Base-by-base conservation (phyloP, 2,888 invertebrate species). In the Andrena bicolor region DNA sequence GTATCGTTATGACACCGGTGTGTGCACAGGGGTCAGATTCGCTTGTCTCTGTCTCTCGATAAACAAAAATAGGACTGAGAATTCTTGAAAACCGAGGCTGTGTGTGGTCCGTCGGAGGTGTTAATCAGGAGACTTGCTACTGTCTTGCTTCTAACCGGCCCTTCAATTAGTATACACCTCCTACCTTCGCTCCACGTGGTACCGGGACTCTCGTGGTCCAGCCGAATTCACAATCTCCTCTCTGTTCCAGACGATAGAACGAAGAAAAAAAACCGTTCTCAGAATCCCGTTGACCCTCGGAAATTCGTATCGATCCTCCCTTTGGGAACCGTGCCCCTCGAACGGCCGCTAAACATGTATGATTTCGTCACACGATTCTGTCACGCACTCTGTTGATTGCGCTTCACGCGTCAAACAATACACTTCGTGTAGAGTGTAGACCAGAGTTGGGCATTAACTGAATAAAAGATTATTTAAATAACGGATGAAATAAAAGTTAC, bases 141-240 rank as follows among this genome's bases (percentile, higher is more conserved):
- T 91, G 92, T 92, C 88, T 91, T 90, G 88, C 88, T 89, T 87
- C 83, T 89, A 87, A 90, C 90, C 90, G 91, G 90, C 91, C 91
- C 92, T 92, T 93, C 94, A 94, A 94, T 94, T 93, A 93, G 93
- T 93, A 92, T 91, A 90, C 91, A 90, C 87, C 86, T 80, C 82
- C 86, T 83, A 80, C 88, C 85, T 82, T 88, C 85, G 63, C 71
- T 76, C 63, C 76, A 51, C 85, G 78, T 85, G 82, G 78, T 80
- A 69, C 82, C 51, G 77, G 74, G 65, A 69, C 65, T 71, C 61
- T 60, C 72, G 28, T 68, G 74, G 69, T 23, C 81, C 83, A 51
- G 51, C 26, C 76, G 51, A 76, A 84, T 82, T 79, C 75, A 81
- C 76, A 69, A 32, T 66, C 64, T 58, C 20, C 61, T 49, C 30